phyloP scores from a whole-genome alignment of 2,113 vertebrate species.

The Macaca mulatta region DNA sequence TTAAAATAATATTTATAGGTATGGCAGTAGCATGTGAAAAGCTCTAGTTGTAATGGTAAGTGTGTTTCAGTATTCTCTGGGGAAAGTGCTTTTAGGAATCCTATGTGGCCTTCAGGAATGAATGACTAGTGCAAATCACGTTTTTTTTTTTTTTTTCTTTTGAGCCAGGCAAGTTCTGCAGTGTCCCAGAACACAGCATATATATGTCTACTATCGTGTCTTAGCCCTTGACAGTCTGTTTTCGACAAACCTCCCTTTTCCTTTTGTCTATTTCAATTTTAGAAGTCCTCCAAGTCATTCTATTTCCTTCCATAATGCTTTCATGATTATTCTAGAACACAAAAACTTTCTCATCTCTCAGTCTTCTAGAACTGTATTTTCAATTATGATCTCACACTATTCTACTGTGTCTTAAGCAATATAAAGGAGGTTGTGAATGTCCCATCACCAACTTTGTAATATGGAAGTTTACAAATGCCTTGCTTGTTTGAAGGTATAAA shows the following conservation, averaged over 20 bases:
- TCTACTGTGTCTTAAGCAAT: background rate
- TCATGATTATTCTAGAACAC: background rate
- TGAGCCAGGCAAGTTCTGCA: background rate
- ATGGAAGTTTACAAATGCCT: background rate
- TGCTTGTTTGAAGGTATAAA: background rate
- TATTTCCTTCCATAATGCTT: background rate
- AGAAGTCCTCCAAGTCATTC: background rate
- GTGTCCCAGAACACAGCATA: background rate
- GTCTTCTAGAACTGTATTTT: background rate
- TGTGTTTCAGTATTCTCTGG: background rate
- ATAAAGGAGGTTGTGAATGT: background rate
- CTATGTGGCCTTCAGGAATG: background rate
- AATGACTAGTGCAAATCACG: background rate
- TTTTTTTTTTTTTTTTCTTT: background rate
- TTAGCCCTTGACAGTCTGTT: background rate
- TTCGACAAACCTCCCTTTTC: background rate
- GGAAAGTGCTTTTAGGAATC: background rate
- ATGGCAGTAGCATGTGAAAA: background rate
- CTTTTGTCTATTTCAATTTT: background rate
- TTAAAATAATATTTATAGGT: background rate
- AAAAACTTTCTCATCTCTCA: background rate
- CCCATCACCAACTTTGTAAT: background rate
- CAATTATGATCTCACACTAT: background rate
- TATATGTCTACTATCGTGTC: background rate
- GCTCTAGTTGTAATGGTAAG: background rate